phyloP scores from a whole-genome alignment of 2,113 vertebrate species.

The Phalacrocorax pelagicus region DNA sequence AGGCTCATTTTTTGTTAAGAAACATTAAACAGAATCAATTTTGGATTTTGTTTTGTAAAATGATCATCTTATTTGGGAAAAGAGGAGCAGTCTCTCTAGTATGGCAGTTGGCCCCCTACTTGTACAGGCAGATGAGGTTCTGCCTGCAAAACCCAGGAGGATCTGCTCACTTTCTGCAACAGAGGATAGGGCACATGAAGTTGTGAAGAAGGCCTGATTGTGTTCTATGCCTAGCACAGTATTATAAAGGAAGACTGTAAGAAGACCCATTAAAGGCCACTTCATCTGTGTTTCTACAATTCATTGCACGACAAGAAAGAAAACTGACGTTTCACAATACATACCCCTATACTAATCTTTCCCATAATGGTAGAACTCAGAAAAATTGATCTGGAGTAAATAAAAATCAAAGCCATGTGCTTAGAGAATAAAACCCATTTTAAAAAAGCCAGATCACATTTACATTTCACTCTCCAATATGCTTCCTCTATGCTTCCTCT shows the following conservation, averaged over 20 bases:
- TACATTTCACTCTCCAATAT: conserved; percentile 35
- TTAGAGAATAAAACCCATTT: conserved; percentile 44
- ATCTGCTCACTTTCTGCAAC: background rate
- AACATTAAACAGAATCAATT: background rate
- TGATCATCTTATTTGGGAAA: background rate
- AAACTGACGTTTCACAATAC: background rate
- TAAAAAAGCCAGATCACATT: background rate
- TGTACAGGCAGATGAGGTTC: background rate
- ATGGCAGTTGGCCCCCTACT: background rate
- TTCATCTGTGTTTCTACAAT: background rate
- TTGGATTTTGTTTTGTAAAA: background rate
- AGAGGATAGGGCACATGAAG: background rate
- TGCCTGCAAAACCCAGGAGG: background rate
- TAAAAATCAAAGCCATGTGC: conserved; percentile 46
- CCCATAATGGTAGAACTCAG: background rate
- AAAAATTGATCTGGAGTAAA: conserved; percentile 33
- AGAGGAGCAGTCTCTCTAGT: background rate
- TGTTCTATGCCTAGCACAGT: background rate
- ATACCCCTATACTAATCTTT: background rate
- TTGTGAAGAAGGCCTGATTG: background rate
- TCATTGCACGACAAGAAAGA: background rate
- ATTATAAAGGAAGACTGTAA: background rate
- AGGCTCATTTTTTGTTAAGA: background rate
- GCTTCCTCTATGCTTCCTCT: conserved; percentile 15
- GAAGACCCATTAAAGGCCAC: background rate